phyloP scores from a whole-genome alignment of 2,888 invertebrate species.

The Nephrotoma appendiculata region DNA sequence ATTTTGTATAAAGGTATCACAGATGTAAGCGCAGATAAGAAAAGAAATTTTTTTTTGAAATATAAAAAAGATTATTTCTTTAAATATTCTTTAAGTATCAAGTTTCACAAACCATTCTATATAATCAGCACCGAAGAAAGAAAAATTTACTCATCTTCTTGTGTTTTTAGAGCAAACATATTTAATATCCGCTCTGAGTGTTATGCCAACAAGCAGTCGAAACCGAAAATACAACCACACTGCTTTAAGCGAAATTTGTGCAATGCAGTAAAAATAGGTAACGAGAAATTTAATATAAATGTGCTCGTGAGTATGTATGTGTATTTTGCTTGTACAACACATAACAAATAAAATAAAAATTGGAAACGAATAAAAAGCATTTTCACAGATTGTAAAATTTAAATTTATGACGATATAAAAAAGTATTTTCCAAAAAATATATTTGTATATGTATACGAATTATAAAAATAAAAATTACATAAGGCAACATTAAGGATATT shows the following conservation, averaged over 20 bases:
- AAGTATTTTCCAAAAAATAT: neutral
- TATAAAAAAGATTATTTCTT: no score
- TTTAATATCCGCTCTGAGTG: no score
- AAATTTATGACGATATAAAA: neutral
- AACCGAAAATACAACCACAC: neutral
- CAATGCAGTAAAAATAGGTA: slow-evolving; percentile 1
- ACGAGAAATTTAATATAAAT: neutral
- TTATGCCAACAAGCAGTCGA: no score
- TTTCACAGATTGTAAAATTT: slow-evolving; percentile 4
- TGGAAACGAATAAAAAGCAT: neutral
- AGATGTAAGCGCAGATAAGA: no score
- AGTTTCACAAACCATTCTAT: no score
- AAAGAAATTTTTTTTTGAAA: no score
- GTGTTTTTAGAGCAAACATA: no score
- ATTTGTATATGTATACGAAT: neutral
- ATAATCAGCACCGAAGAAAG: no score
- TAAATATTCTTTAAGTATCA: no score
- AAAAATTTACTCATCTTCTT: no score
- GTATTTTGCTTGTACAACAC: neutral
- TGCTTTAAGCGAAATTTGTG: neutral
- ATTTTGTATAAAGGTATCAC: no score
- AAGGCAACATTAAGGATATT: neutral
- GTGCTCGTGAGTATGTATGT: neutral
- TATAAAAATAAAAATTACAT: neutral
- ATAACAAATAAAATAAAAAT: neutral